Conservation (phyloP, 2,888 invertebrate species). For the Pegoplata infirma region DNA sequence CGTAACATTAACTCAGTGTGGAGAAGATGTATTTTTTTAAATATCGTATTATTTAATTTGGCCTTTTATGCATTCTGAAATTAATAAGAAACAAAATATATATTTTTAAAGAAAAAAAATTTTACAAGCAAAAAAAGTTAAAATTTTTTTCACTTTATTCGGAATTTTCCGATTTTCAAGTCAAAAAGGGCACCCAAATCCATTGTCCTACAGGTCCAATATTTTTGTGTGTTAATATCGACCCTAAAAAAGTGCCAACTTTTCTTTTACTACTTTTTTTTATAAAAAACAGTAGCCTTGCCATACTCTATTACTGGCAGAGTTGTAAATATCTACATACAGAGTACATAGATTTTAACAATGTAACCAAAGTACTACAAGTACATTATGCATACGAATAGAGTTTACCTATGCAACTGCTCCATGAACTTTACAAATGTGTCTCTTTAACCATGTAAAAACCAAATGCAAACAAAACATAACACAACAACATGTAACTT, state of each 20-base stretch:
- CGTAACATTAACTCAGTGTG: too few relatives aligned
- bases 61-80: too few relatives aligned
- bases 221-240: conserved; percentile 15
- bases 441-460: conserved; percentile 14
- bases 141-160: too few relatives aligned
- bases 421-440: conserved; percentile 11
- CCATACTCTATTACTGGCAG: background rate
- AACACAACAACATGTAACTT: conserved; percentile 8
- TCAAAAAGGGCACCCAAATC: too few relatives aligned
- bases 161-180: too few relatives aligned
- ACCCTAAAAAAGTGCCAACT: conserved; percentile 41
- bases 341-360: conserved; percentile 2
- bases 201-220: too few relatives aligned
- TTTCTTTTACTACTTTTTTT: conserved; percentile 34
- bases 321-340: background rate
- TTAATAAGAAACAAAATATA: too few relatives aligned
- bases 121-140: too few relatives aligned
- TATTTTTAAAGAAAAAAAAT: too few relatives aligned
- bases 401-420: conserved; percentile 8
- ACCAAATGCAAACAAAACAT: background rate
- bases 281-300: conserved; percentile 29
- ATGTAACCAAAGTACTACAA: conserved; percentile 24
- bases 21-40: too few relatives aligned
- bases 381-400: too few relatives aligned
- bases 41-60: too few relatives aligned